Base-by-base conservation (phyloP, 2,888 invertebrate genomes). In the Dasysyrphus albostriatus region DNA sequence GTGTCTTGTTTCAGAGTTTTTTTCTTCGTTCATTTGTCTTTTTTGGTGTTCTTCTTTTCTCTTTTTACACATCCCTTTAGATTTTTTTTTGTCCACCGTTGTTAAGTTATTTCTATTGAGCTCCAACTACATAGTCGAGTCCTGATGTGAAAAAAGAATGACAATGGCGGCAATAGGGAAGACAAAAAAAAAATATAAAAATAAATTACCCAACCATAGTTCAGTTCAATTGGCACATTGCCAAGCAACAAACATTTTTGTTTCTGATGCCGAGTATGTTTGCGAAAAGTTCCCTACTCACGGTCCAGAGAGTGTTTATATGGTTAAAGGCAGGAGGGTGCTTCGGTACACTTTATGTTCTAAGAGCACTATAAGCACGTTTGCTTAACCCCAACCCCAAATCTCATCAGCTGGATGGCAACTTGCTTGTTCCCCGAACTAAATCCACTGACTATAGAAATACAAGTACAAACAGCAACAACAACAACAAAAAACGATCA, bases 181-280 rank as follows among this genome's bases (percentile, higher is more conserved):
- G 16, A 12, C 16, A 49, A 14, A 42, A 56, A 63, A 24, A 42
- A 51, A 49, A 12, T 61, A 78, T 49, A 63, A 76, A 84, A 81
- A 77, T 73, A 69, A 85, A 85, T 85, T 73, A 77, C 67, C 72
- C 81, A 69, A 74, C 51, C 14, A 37, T 49, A 49, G 67, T 67
- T 47, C 72, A 67, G 76, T 84, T 81, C 84, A 81, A 85, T 85
- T 81, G 84, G 84, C 81, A 77, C 56, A 69, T 69, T 73, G 84
- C 84, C 84, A 85, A 54, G 69, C 51, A 54, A 54, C 54, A 69
- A 51, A 69, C 39, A 67, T 67, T 67, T 69, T 51, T 69, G 51
- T 24, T 5, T 69, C 51, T 69, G 12, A 24, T 67, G 10, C n/a
- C 39, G 49, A 69, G 67, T 69, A 39, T 69, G 69, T 69, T 69